Evolutionary conservation across 2,113 vertebrate species (phyloP).

Genomic region (Chionomys nivalis): DNA sequence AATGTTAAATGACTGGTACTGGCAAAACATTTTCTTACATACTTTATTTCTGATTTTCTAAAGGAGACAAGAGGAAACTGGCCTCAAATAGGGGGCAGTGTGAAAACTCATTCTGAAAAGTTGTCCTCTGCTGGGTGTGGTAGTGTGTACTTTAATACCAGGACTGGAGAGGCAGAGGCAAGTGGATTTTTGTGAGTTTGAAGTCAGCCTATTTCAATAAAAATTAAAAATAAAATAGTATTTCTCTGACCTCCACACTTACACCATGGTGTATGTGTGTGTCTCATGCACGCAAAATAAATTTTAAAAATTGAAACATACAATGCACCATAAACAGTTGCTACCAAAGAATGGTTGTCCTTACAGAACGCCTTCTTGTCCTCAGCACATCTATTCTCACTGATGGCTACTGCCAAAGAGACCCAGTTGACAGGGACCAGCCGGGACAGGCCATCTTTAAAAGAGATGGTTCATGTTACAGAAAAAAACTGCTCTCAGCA

Average conservation of each 20-base stretch:
- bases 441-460: not conserved
- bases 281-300: not conserved
- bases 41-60: not conserved
- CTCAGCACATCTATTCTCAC: not conserved
- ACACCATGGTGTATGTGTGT: not conserved
- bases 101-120: not conserved
- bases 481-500: not conserved
- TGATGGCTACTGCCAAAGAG: not conserved
- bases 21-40: not conserved
- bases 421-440: not conserved
- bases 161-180: not conserved
- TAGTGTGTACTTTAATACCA: not conserved
- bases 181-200: not conserved
- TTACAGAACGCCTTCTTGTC: rapidly evolving
- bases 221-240: not conserved
- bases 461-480: not conserved
- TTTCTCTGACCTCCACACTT: not conserved
- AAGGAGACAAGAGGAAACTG: not conserved
- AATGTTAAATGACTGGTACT: not conserved
- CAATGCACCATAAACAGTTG: not conserved
- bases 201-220: not conserved
- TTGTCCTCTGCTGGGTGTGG: not conserved
- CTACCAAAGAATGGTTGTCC: not conserved
- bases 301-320: not conserved
- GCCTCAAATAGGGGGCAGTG: not conserved